Evolutionary conservation across 2,888 invertebrate genomes (phyloP).

Genomic region (Ophioninae sp.): DNA sequence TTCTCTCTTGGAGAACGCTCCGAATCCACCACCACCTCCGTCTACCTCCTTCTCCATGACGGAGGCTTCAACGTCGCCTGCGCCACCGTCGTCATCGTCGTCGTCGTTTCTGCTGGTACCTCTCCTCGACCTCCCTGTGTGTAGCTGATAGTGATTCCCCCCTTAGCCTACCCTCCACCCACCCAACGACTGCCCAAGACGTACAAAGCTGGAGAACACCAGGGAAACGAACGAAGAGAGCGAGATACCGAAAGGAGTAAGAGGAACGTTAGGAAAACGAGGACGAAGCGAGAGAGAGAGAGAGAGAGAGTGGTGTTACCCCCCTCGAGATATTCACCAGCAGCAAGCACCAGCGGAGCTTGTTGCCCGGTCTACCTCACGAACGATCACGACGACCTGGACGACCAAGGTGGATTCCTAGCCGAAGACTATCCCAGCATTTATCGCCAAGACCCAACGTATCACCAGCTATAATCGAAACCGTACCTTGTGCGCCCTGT

Average conservation of each 20-base stretch:
- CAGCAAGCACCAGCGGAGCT: conserved; percentile 77
- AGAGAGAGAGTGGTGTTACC: conserved; percentile 56
- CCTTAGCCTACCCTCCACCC: conserved; percentile 71
- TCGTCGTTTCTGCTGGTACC: conserved; percentile 53
- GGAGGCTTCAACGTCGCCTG: conserved; percentile 70
- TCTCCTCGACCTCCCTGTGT: conserved; percentile 73
- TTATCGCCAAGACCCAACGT: conserved; percentile 33
- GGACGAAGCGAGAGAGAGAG: conserved; percentile 42
- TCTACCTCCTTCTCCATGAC: conserved; percentile 63
- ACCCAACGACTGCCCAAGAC: conserved; percentile 79
- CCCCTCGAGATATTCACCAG: conserved; percentile 78
- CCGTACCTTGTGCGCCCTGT: conserved; percentile 27
- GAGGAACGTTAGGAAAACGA: conserved; percentile 58
- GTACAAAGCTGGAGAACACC: conserved; percentile 55
- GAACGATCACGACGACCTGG: conserved; percentile 69
- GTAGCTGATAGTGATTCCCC: conserved; percentile 59
- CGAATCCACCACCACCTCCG: conserved; percentile 68
- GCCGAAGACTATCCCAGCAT: conserved; percentile 49
- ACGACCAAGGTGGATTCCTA: conserved; percentile 51
- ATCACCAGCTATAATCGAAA: conserved; percentile 26
- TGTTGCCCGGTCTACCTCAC: conserved; percentile 74
- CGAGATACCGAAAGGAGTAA: conserved; percentile 65
- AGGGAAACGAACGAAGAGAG: conserved; percentile 31
- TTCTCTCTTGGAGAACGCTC: conserved; percentile 58
- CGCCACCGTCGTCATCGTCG: conserved; percentile 57